Base-by-base conservation (phyloP, 2,888 invertebrate species). In the Lasioglossum lativentre region DNA sequence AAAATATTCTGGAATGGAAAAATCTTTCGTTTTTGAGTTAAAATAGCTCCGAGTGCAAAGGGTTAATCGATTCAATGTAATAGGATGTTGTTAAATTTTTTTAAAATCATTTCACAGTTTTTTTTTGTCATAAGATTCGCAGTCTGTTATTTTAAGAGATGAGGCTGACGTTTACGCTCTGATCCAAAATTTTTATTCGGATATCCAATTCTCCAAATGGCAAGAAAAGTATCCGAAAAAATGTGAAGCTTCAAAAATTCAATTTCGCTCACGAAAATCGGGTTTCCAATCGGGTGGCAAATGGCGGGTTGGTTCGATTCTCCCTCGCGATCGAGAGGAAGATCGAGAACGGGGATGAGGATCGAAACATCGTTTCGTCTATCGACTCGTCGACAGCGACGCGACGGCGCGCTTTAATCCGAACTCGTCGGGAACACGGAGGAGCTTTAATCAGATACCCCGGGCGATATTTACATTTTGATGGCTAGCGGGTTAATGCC, bases 381-480 rank as follows among this genome's bases (percentile, higher is more conserved):
- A 30, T 79, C 83, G 83, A 75, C 38, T 38, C 45, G 71, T 23
- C 68, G 73, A 10, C 75, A 74, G 66, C 56, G 56, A 19, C 38
- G 78, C n/a, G n/a, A n/a, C n/a, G 42, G 56, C 42, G 38, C 42
- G 63, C 75, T 75, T 75, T 77, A 85, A 85, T 88, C 80, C 30
- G 78, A 78, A 47, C 45, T 42, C 66, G 52, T 40, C 75, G 75
- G 75, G 75, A n/a, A n/a, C 42, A 68, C 80, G 56, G 85, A 85
- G 75, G 80, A 66, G 76, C 66, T 88, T 91, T 87, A 82, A 91
- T 91, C 92, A 75, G 85, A 85, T 90, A 85, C 78, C 75, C 78
- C 47, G 80, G 79, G 82, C 63, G 86, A 89, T 90, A 90, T 89
- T 91, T 88, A 89, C 88, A 89, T 92, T 89, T 90, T 86, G 85